Base-by-base conservation (phyloP, 2,888 invertebrate species). In the Liodrosophila aerea region DNA sequence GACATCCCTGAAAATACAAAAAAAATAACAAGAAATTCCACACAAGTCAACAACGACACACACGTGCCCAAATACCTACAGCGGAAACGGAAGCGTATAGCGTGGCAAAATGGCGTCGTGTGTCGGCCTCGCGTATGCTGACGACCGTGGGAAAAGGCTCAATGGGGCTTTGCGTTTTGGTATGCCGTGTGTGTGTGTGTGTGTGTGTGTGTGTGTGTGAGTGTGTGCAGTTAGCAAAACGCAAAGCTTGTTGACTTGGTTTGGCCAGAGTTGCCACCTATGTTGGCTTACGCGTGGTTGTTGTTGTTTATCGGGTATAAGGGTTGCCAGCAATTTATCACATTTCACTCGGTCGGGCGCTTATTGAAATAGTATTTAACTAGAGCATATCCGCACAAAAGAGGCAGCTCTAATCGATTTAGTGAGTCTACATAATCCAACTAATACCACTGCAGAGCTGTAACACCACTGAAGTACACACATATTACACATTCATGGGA, bases 351-450 rank as follows among this genome's bases (percentile, higher is more conserved):
- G 41, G 8, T 47, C 59, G 52, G 53, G 46, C 51, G 47, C 61
- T 70, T 66, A 62, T 70, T 66, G 62, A 59, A 71, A 53, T 71
- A 37, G 66, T 53, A 50, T 70, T 65, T 53, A 49, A 12, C 40
- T 56, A 46, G 45, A 46, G 18, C 22, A 40, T 15, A 41, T 47
- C 27, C 52, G 11, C 27, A 36, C 33, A 52, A 30, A 27, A 12
- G 41, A 46, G 54, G 27, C 46, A 65, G 53, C 36, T 60, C 59
- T 66, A 72, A 77, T 81, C 81, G 77, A 81, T 74, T 81, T 69
- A 77, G 74, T 66, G 53, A 60, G 56, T 49, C 40, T 57, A 52
- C 69, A 51, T 61, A 72, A 64, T 57, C 56, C 41, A 61, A 57
- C 60, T 53, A 61, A 74, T 66, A 49, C 65, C 62, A 16, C 7